Evolutionary conservation across 2,113 vertebrate genomes (phyloP).

Genomic region (Tyrannus savana): DNA sequence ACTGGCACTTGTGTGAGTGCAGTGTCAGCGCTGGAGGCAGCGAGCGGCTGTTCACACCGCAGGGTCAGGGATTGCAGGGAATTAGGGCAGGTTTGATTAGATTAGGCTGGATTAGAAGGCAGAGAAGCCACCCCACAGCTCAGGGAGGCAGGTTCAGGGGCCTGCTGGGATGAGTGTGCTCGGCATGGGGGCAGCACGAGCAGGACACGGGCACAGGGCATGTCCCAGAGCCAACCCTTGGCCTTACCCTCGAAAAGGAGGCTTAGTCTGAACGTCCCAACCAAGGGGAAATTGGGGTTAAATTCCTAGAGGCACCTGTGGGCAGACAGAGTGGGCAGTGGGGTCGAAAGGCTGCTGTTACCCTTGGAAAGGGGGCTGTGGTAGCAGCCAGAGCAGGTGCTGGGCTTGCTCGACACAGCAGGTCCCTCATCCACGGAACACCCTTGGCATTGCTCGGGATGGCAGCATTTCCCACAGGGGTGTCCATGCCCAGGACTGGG

Average conservation of each 20-base stretch:
- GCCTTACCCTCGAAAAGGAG: neutral
- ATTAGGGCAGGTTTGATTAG: conserved; percentile 28
- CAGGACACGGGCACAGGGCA: neutral
- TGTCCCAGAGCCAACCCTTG: accelerated
- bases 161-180: neutral
- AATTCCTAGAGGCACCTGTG: neutral
- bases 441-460: neutral
- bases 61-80: neutral
- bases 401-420: neutral
- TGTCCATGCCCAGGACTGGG: neutral
- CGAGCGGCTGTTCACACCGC: accelerated
- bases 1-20: accelerated
- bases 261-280: accelerated
- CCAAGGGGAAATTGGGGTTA: accelerated
- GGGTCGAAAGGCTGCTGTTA: neutral
- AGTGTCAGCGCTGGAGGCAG: neutral
- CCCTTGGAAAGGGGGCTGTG: neutral
- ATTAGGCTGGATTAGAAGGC: conserved; percentile 12
- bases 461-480: accelerated
- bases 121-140: neutral
- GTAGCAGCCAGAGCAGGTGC: neutral
- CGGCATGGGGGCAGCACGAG: accelerated
- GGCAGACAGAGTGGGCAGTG: neutral
- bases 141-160: neutral
- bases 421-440: neutral